A percentile compares a stretch with the other conserved stretches of the same genome.
These are phyloP conservation scores for Seladonia tumulorum DNA, from an alignment of 2,888 invertebrate species.

Conservation along the genomic window DNA sequence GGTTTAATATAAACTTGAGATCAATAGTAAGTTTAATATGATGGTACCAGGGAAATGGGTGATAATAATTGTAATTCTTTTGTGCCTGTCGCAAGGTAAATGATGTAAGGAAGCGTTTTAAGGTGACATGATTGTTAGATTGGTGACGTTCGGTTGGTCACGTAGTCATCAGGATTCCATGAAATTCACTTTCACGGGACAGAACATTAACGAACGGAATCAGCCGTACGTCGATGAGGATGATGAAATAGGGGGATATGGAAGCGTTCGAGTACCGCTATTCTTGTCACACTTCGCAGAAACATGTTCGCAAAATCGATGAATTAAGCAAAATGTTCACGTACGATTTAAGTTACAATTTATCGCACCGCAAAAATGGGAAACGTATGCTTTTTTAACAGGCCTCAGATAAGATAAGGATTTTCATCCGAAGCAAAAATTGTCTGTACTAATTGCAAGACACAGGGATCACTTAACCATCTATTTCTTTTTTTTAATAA, in stretches of 20 bases:
- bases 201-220: neutral
- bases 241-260: slow-evolving; percentile 18
- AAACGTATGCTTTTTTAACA: neutral
- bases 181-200: slow-evolving; percentile 51
- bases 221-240: neutral
- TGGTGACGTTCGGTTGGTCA: slow-evolving; percentile 14
- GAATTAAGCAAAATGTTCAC: neutral
- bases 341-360: neutral
- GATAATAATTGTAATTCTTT: neutral
- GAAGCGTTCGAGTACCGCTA: neutral
- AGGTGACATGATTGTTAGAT: neutral
- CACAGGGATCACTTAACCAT: neutral
- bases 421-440: neutral
- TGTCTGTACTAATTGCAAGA: neutral
- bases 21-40: neutral
- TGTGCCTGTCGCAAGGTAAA: neutral
- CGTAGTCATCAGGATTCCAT: slow-evolving; percentile 33
- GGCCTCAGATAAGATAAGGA: neutral
- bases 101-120: too few species aligned
- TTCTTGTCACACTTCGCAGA: neutral
- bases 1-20: neutral
- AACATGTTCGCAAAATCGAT: neutral
- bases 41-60: neutral
- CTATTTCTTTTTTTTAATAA: neutral
- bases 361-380: neutral